A percentile compares a stretch with the other conserved stretches of the same genome.
Conservation (phyloP, 2,888 invertebrate species). For the Drosophila limbata region DNA sequence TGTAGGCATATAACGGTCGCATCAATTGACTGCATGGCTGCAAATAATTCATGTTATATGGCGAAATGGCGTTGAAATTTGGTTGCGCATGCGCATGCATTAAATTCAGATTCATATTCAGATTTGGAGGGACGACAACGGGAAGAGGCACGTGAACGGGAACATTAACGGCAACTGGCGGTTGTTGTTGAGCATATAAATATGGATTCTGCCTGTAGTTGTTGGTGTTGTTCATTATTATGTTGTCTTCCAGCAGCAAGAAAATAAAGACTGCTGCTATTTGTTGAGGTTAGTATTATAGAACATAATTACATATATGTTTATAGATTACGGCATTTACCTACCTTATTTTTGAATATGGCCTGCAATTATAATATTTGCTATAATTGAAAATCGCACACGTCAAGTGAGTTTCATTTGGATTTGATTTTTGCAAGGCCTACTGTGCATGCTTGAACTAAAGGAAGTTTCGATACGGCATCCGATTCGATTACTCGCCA, state of each 20-base stretch:
- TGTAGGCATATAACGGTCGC: too few relatives aligned
- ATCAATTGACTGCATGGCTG: too few relatives aligned
- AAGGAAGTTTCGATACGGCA: background rate
- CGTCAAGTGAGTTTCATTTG: background rate
- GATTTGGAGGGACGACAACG: background rate
- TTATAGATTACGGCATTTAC: background rate
- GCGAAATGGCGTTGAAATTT: background rate
- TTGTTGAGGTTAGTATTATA: background rate
- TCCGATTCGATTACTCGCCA: background rate
- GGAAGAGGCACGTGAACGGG: too few relatives aligned
- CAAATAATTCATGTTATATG: background rate
- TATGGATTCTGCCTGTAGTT: background rate
- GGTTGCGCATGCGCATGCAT: background rate
- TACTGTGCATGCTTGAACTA: background rate
- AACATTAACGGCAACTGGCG: background rate
- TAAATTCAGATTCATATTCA: background rate
- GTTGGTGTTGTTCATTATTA: background rate
- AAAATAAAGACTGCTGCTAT: background rate
- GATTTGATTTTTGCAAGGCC: background rate
- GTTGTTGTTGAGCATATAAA: background rate
- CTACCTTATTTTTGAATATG: background rate
- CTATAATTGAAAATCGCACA: background rate
- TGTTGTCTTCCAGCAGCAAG: background rate
- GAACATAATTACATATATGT: background rate
- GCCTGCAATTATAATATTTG: background rate